Percentiles rank a stretch among this genome's conserved stretches.
phyloP scores from a whole-genome alignment of 2,797 vertebrate species.

The Prionace glauca region DNA sequence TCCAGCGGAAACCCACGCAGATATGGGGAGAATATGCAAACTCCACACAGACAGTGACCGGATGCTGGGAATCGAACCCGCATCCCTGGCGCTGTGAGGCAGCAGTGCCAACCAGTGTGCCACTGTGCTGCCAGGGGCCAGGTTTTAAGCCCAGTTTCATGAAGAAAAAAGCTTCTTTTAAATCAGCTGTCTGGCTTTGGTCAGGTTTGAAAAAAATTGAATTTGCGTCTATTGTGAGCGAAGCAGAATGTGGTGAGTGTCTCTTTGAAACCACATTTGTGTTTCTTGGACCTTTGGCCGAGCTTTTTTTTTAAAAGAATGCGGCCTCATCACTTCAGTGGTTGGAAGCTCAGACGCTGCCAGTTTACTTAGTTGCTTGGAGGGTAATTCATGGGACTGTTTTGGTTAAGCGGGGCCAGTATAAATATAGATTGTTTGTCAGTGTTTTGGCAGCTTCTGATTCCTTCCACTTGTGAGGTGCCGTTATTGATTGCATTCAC shows the following conservation, averaged over 20 bases:
- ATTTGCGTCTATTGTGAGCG: neutral
- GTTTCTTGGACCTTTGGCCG: neutral
- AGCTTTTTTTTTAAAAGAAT: neutral
- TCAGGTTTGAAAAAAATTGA: no score
- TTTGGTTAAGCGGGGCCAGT: slow-evolving; percentile 2
- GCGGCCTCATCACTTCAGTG: neutral
- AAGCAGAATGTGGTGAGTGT: neutral
- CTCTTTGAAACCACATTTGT: neutral
- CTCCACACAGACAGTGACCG: no score
- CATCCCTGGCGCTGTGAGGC: no score
- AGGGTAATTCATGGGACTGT: neutral
- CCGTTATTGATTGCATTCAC: slow-evolving; percentile 1
- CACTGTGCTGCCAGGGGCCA: neutral
- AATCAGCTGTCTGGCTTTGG: neutral
- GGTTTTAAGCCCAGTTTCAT: neutral
- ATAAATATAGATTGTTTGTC: slow-evolving; percentile 34
- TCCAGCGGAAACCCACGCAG: no score
- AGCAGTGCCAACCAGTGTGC: no score
- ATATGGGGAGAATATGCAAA: no score
- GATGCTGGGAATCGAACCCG: no score
- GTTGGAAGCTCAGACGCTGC: neutral
- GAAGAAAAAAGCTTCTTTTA: neutral
- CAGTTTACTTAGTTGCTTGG: neutral
- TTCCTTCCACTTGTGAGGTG: slow-evolving; percentile 28
- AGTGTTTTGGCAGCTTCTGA: slow-evolving; percentile 28